Evolutionary conservation across 2,888 invertebrate species (phyloP).

Genomic region (Iselma pallidipennis): DNA sequence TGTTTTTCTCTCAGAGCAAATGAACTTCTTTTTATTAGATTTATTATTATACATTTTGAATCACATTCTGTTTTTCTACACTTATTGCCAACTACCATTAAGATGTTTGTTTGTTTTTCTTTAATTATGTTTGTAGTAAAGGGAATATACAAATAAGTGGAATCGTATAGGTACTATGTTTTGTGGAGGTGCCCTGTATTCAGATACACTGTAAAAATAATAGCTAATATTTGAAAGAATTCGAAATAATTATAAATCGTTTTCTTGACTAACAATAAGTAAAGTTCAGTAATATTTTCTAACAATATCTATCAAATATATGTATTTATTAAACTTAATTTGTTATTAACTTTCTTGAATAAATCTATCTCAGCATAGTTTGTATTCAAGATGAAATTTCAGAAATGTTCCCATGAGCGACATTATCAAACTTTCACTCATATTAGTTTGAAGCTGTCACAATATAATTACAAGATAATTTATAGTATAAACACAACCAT

Average conservation of each 20-base stretch:
- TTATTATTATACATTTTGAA: background rate
- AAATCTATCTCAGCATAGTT: background rate
- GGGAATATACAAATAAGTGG: background rate
- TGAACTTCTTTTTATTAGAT: background rate
- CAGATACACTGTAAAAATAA: too few relatives aligned
- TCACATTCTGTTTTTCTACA: background rate
- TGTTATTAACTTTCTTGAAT: background rate
- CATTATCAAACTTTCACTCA: constrained; percentile 29
- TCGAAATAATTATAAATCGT: too few relatives aligned
- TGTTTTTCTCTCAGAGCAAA: too few relatives aligned
- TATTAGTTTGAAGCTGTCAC: constrained; percentile 30
- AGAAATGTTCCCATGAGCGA: constrained; percentile 25
- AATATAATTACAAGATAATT: constrained; percentile 34
- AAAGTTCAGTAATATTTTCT: too few relatives aligned
- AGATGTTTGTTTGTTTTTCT: background rate
- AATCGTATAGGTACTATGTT: too few relatives aligned
- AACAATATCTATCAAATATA: background rate
- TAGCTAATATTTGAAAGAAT: too few relatives aligned
- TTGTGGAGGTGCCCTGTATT: background rate
- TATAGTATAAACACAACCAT: constrained; percentile 30
- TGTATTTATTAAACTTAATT: background rate
- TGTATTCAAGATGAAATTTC: constrained; percentile 15
- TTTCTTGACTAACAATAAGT: too few relatives aligned
- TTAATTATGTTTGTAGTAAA: background rate
- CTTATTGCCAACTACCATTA: background rate